Evolutionary conservation across 1,140 invertebrate genomes (phyloP).

Genomic region (Pygmarrhopalites habei): DNA sequence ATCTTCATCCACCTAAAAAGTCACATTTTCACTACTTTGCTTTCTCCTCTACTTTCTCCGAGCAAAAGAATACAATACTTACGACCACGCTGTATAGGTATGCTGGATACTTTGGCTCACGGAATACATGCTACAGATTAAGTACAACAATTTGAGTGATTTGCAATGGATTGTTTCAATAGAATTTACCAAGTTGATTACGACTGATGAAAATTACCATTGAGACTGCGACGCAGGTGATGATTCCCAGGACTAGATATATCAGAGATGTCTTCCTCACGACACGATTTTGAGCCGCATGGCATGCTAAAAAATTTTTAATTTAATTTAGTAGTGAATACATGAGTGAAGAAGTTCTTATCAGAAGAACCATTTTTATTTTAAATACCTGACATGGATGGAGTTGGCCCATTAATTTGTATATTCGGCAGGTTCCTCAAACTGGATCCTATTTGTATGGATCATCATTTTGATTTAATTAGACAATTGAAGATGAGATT

Average conservation of each 20-base stretch:
- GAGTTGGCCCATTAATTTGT: slow-evolving; percentile 33
- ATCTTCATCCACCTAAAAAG: slow-evolving; percentile 23
- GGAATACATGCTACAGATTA: slow-evolving; percentile 27
- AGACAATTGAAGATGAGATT: not conserved
- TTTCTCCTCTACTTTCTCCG: too few species aligned
- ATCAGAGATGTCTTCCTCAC: slow-evolving; percentile 22
- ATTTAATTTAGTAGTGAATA: too few species aligned
- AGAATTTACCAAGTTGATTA: too few species aligned
- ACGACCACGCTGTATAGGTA: slow-evolving; percentile 34
- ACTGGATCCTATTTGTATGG: slow-evolving; percentile 19
- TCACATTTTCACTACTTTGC: too few species aligned
- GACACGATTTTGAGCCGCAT: slow-evolving; percentile 24
- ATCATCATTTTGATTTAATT: not conserved
- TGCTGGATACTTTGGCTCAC: slow-evolving; percentile 30
- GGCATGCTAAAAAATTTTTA: too few species aligned
- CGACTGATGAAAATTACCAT: too few species aligned
- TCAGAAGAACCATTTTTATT: too few species aligned
- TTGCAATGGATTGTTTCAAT: too few species aligned
- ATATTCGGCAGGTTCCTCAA: slow-evolving; percentile 35
- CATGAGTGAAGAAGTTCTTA: too few species aligned
- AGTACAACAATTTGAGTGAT: too few species aligned
- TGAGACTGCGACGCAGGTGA: slow-evolving; percentile 18
- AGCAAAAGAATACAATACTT: too few species aligned
- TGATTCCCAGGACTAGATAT: slow-evolving; percentile 24
- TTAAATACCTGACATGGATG: slow-evolving; percentile 37